Percentiles rank a stretch among this genome's conserved stretches.
phyloP scores from a whole-genome alignment of 2,888 invertebrate genomes.

The Dasypogon diadema region DNA sequence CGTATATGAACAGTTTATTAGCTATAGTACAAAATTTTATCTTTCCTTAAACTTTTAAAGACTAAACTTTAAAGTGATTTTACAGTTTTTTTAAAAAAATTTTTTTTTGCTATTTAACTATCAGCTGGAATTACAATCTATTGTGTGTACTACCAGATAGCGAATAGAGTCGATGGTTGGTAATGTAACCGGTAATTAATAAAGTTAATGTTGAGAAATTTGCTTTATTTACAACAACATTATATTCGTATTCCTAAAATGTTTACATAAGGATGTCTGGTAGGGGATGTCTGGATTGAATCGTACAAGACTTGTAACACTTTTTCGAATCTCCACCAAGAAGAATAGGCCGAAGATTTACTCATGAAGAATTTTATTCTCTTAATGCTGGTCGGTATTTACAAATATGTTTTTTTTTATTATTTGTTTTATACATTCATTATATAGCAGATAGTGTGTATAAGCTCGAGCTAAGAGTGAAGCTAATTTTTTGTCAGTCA shows the following conservation, averaged over 20 bases:
- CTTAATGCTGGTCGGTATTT: conserved; percentile 15
- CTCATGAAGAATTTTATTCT: neutral
- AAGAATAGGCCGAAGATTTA: conserved; percentile 35
- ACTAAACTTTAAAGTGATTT: conserved; percentile 47
- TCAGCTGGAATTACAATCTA: conserved; percentile 45
- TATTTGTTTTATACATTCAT: no score
- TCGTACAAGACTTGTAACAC: conserved; percentile 30
- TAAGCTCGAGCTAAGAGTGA: conserved; percentile 46
- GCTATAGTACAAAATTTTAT: conserved; percentile 51
- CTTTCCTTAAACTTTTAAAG: conserved; percentile 40
- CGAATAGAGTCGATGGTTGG: conserved; percentile 34
- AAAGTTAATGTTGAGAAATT: conserved; percentile 3
- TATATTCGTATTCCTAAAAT: conserved; percentile 23
- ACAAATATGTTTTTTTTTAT: conserved; percentile 26
- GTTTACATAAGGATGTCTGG: conserved; percentile 37
- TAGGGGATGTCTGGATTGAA: conserved; percentile 36
- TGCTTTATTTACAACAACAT: conserved; percentile 24
- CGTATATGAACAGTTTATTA: conserved; percentile 52
- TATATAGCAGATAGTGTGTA: no score
- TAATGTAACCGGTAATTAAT: conserved; percentile 15
- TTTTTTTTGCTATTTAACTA: conserved; percentile 26
- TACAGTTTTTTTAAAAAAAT: conserved; percentile 45
- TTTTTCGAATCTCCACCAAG: conserved; percentile 21
- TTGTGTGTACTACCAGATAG: conserved; percentile 37
- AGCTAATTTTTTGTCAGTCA: conserved; percentile 29